Percentiles rank a stretch among this genome's conserved stretches.
Conservation (phyloP, 2,113 vertebrate genomes). For the Colius striatus region DNA sequence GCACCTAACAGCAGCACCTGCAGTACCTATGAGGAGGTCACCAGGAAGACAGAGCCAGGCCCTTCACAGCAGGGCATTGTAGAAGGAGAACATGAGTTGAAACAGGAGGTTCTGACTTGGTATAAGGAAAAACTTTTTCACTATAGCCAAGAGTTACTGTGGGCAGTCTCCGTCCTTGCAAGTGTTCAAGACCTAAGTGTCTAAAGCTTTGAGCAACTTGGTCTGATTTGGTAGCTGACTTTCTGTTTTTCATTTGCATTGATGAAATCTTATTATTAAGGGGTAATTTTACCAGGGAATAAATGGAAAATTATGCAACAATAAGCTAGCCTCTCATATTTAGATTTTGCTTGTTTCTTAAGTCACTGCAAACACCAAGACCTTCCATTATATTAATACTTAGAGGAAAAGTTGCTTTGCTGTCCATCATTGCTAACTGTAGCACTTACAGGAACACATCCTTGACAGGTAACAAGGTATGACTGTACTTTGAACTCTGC, state of each 20-base stretch:
- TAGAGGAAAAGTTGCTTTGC: not conserved
- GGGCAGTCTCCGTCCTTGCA: not conserved
- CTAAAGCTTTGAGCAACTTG: not conserved
- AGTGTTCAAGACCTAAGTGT: not conserved
- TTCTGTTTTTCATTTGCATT: not conserved
- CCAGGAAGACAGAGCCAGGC: not conserved
- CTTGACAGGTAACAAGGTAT: conserved; percentile 13
- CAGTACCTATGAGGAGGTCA: not conserved
- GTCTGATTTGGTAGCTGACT: not conserved
- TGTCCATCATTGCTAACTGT: not conserved
- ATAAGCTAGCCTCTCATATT: not conserved
- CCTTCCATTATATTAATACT: not conserved
- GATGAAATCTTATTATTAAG: not conserved
- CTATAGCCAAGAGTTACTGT: not conserved
- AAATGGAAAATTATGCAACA: not conserved
- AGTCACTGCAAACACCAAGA: not conserved
- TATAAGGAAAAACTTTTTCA: not conserved
- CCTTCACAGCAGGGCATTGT: not conserved
- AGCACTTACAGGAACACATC: conserved; percentile 2
- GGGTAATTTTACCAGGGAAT: not conserved
- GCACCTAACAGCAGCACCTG: not conserved
- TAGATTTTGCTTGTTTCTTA: not conserved
- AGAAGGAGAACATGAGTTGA: not conserved
- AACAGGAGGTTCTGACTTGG: not conserved
- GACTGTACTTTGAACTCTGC: conserved; percentile 63